Conservation (phyloP, 1,140 invertebrate species). For the Wiebesia pumilae region DNA sequence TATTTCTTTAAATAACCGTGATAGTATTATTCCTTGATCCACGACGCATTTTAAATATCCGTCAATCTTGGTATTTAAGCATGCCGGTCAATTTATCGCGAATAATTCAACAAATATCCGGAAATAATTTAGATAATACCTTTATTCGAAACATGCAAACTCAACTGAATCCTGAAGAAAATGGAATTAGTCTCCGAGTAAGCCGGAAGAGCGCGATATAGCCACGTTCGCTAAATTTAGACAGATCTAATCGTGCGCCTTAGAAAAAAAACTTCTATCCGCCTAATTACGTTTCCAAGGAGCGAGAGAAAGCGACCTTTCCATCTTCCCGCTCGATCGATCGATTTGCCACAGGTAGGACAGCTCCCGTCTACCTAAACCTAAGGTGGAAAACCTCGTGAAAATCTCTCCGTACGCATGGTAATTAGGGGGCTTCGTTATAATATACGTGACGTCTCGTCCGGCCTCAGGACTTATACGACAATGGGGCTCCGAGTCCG, state of each 20-base stretch:
- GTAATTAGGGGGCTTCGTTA: constrained; percentile 14
- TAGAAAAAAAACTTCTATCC: too few relatives aligned
- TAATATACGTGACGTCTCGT: constrained; percentile 3
- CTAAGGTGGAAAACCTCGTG: not conserved
- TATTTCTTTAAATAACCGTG: not conserved
- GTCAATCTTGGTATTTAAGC: too few relatives aligned
- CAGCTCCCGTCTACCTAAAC: not conserved
- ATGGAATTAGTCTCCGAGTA: not conserved
- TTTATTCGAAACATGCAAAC: not conserved
- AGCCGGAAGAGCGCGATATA: not conserved
- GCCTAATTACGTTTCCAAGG: not conserved
- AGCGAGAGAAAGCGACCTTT: not conserved
- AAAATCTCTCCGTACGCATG: not conserved
- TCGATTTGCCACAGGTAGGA: not conserved
- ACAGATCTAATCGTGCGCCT: too few relatives aligned
- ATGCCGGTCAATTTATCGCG: too few relatives aligned
- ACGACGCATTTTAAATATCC: too few relatives aligned
- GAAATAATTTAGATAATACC: too few relatives aligned
- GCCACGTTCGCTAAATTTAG: not conserved
- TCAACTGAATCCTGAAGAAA: not conserved
- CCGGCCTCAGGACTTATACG: not conserved
- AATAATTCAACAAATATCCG: too few relatives aligned
- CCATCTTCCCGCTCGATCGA: not conserved
- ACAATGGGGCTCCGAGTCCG: not conserved
- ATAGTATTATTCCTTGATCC: not conserved